Conservation (phyloP, 1,140 invertebrate genomes). For the Drosophila bipectinata region DNA sequence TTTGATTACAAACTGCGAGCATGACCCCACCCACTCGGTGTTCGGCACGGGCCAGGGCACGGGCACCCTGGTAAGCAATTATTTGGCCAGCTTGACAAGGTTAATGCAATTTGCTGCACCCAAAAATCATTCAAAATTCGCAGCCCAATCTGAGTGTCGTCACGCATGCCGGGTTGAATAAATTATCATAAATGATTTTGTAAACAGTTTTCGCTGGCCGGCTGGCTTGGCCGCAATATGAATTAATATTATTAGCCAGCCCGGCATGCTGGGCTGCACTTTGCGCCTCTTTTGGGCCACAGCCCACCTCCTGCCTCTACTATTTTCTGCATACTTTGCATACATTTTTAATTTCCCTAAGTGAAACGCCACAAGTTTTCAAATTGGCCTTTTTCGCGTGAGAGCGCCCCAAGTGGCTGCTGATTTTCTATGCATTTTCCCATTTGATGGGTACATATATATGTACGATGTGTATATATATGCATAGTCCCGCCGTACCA, state of each 20-base stretch:
- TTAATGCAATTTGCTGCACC: constrained; percentile 76
- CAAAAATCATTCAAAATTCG: constrained; percentile 61
- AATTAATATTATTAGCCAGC: constrained; percentile 68
- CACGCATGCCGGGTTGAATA: constrained; percentile 69
- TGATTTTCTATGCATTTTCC: constrained; percentile 57
- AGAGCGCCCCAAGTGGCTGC: constrained; percentile 43
- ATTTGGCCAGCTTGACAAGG: constrained; percentile 65
- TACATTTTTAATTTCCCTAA: constrained; percentile 77
- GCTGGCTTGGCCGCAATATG: constrained; percentile 44
- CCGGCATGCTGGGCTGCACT: constrained; percentile 22
- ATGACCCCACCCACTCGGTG: constrained; percentile 28
- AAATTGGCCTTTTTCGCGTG: constrained; percentile 68
- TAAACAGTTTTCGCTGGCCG: constrained; percentile 38
- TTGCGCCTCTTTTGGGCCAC: constrained; percentile 26
- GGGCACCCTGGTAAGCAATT: constrained; percentile 46
- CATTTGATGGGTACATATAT: constrained; percentile 43
- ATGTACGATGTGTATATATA: constrained; percentile 3
- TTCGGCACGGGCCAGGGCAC: not conserved
- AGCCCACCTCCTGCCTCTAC: not conserved
- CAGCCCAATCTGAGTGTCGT: constrained; percentile 30
- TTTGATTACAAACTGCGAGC: constrained; percentile 41
- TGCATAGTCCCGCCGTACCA: not conserved
- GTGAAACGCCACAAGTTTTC: constrained; percentile 76
- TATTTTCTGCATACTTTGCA: constrained; percentile 20
- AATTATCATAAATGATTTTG: constrained; percentile 74